These are phyloP conservation scores for Pyrochroa serraticornis DNA, from an alignment of 2,888 invertebrate species.

Conservation along the genomic window DNA sequence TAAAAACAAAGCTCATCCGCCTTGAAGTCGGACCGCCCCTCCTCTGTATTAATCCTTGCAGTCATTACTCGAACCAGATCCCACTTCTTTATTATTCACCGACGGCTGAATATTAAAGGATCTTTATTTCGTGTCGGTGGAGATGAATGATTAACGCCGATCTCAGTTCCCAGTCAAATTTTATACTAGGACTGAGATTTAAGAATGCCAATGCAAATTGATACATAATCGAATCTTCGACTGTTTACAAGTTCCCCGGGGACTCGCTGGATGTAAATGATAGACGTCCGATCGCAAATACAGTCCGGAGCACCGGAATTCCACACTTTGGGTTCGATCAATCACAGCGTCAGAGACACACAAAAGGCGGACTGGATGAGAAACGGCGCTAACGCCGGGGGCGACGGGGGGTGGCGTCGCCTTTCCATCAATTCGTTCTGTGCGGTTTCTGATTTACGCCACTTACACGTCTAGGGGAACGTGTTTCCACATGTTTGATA, in stretches of 20 bases:
- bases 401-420: not conserved
- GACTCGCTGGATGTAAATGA: conserved; percentile 33
- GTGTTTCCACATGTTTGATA: not conserved
- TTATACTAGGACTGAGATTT: no score
- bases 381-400: conserved; percentile 8
- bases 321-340: conserved; percentile 35
- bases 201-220: conserved; percentile 5
- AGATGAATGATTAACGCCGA: no score
- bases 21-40: no score
- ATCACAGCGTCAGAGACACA: conserved; percentile 36
- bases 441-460: conserved; percentile 7
- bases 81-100: no score
- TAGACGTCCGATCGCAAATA: conserved; percentile 31
- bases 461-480: not conserved
- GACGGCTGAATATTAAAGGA: no score
- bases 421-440: conserved; percentile 3
- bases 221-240: conserved; percentile 2
- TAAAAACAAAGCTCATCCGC: no score
- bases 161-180: no score
- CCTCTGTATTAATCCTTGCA: no score
- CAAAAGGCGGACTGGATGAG: conserved; percentile 34
- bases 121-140: no score
- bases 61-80: no score
- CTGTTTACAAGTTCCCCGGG: conserved; percentile 14
- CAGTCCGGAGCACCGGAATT: conserved; percentile 27